Evolutionary conservation across 1,140 invertebrate genomes (phyloP).

Genomic region (Olivierus martensii): DNA sequence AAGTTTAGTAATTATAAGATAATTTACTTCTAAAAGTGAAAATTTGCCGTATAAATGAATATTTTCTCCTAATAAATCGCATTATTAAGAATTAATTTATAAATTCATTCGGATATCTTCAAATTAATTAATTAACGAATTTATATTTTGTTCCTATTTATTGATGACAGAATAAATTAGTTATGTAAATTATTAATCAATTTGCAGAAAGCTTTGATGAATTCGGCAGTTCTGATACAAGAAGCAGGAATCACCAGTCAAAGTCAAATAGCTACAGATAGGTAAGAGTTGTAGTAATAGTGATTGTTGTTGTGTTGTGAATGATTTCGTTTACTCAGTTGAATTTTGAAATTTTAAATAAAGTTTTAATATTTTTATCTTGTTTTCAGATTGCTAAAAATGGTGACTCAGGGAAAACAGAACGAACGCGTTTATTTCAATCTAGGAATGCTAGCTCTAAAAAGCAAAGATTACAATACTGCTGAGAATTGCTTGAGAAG

Average conservation of each 20-base stretch:
- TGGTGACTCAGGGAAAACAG: constrained; percentile 49
- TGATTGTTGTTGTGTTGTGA: neutral
- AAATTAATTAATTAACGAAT: too few species aligned
- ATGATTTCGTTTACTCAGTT: neutral
- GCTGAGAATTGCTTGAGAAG: constrained; percentile 76
- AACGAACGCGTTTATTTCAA: constrained; percentile 86
- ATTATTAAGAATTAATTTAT: too few species aligned
- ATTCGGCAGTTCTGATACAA: neutral
- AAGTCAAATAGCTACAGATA: neutral
- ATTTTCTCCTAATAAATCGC: too few species aligned
- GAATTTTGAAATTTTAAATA: neutral
- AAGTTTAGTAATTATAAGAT: too few species aligned
- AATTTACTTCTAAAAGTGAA: too few species aligned
- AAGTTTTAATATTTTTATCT: neutral
- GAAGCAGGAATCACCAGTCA: neutral
- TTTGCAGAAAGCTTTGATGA: neutral
- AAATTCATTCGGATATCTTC: too few species aligned
- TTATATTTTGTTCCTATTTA: too few species aligned
- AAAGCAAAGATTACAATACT: constrained; percentile 65
- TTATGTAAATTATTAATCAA: too few species aligned
- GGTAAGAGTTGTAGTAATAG: too few species aligned
- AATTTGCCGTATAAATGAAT: too few species aligned
- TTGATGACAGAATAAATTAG: too few species aligned
- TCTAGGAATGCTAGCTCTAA: constrained; percentile 88
- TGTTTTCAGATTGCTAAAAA: constrained; percentile 47